phyloP scores from a whole-genome alignment of 2,888 invertebrate species.

The Hydriomena furcata region DNA sequence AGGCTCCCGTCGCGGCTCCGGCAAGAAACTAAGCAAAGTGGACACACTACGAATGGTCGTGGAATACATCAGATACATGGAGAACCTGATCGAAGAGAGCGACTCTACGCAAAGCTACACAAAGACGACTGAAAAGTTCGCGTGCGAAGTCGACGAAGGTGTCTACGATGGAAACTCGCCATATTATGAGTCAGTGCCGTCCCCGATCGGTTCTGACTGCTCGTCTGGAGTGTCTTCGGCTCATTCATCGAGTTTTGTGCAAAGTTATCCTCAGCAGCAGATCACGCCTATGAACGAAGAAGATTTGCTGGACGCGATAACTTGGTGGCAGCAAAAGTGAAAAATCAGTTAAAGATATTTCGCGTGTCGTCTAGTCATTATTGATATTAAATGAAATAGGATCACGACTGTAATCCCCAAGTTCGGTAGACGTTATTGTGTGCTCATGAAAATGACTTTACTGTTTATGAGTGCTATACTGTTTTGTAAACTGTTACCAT shows the following conservation, averaged over 20 bases:
- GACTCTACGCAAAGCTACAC: slow-evolving; percentile 78
- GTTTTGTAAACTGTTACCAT: slow-evolving; percentile 23
- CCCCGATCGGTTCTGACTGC: slow-evolving; percentile 87
- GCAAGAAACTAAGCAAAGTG: slow-evolving; percentile 95
- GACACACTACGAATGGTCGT: slow-evolving; percentile 95
- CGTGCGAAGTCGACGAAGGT: slow-evolving; percentile 63
- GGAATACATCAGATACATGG: slow-evolving; percentile 93
- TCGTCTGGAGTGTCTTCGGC: slow-evolving; percentile 82
- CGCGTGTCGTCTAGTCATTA: slow-evolving; percentile 53
- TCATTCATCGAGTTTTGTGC: slow-evolving; percentile 54
- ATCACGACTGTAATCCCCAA: too few relatives aligned
- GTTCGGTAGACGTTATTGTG: too few relatives aligned
- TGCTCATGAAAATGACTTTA: too few relatives aligned
- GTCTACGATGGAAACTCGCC: slow-evolving; percentile 68
- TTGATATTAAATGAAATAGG: slow-evolving; percentile 17
- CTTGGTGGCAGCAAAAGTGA: slow-evolving; percentile 89
- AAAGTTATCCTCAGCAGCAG: slow-evolving; percentile 59
- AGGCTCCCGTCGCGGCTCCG: slow-evolving; percentile 88
- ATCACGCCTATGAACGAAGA: slow-evolving; percentile 91
- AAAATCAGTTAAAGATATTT: slow-evolving; percentile 21
- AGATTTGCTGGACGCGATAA: slow-evolving; percentile 91
- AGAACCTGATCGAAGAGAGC: slow-evolving; percentile 89
- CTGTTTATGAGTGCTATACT: neutral
- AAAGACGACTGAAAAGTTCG: slow-evolving; percentile 35
- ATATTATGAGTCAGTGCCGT: slow-evolving; percentile 80